Base-by-base conservation (phyloP, 2,113 vertebrate genomes). In the Anolis carolinensis region DNA sequence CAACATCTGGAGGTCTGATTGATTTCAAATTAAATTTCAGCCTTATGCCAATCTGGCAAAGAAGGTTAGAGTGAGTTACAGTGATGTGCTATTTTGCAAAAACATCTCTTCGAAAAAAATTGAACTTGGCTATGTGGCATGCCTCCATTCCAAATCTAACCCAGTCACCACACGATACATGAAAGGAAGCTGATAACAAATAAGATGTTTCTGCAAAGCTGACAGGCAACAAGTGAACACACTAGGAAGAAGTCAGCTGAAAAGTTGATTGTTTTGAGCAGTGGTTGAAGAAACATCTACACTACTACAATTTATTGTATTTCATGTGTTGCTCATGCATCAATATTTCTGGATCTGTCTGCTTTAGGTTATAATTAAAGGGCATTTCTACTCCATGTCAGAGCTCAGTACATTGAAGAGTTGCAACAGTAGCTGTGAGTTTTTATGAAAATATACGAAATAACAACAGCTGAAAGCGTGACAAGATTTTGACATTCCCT, bases 161-260 rank as follows among this genome's bases (percentile, higher is more conserved):
- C 14, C 70, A 18, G 3, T 44, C 39, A 44, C 39, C 5, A 44
- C 25, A 83, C 34, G 32, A 7, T 73, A 73, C 70, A 39, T 14
- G 14, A n/a, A 3, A 1, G 39, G 39, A 44, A 3, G 14, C 3
- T 14, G 48, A 6, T 3, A 8, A 2, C 3, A 7, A 16, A 34
- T 11, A 34, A n/a, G 2, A 7, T n/a, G 44, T 13, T 50, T 18
- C 48, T 76, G 74, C 16, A 52, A 59, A 59, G 75, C 16, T 77
- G 52, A 77, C 48, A 27, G 23, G 25, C 74, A 76, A 76, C 44
- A 76, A 16, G 16, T 21, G 48, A 50, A 39, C 30, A 77, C 6
- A 20, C n/a, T 77, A 52, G 14, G 30, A 80, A 36, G 13, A 65
- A 80, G 32, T 6, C 63, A 65, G 34, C 14, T 80, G 2, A 80